Evolutionary conservation across 1,140 invertebrate genomes (phyloP).

Genomic region (Ridgeia piscesae): DNA sequence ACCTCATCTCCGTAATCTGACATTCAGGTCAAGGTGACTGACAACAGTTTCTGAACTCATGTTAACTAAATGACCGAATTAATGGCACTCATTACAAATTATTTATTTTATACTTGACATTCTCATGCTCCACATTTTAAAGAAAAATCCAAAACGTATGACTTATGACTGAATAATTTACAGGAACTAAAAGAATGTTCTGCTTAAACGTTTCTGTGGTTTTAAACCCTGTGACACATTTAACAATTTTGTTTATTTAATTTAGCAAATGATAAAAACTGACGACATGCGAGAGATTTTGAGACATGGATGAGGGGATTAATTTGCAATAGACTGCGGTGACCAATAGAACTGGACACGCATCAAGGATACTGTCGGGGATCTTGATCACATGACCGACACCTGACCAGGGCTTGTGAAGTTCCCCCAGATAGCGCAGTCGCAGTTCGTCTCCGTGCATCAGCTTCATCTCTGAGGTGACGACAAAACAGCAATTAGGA

Average conservation of each 20-base stretch:
- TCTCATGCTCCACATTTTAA: neutral
- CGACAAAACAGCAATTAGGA: slow-evolving; percentile 23
- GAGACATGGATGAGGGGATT: neutral
- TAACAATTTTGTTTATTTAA: too few relatives aligned
- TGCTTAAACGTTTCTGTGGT: too few relatives aligned
- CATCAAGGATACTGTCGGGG: slow-evolving; percentile 75
- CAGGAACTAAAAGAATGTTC: too few relatives aligned
- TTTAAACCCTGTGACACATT: too few relatives aligned
- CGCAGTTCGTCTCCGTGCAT: slow-evolving; percentile 99
- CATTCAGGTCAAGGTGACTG: slow-evolving; percentile 14
- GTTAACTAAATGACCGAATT: neutral
- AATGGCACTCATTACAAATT: neutral
- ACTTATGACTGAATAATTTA: neutral
- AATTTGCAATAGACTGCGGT: too few relatives aligned
- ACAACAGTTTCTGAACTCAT: neutral
- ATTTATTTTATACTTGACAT: neutral
- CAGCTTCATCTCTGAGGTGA: slow-evolving; percentile 84
- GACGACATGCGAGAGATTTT: too few relatives aligned
- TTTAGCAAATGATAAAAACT: too few relatives aligned
- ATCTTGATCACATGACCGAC: slow-evolving; percentile 97
- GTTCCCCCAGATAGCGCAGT: slow-evolving; percentile 88
- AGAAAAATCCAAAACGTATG: neutral
- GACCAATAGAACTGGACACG: slow-evolving; percentile 2
- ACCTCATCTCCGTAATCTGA: slow-evolving; percentile 94
- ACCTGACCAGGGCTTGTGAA: slow-evolving; percentile 87